These are phyloP conservation scores for Cylindroiulus punctatus DNA, from an alignment of 2,888 invertebrate genomes.

Conservation along the genomic window DNA sequence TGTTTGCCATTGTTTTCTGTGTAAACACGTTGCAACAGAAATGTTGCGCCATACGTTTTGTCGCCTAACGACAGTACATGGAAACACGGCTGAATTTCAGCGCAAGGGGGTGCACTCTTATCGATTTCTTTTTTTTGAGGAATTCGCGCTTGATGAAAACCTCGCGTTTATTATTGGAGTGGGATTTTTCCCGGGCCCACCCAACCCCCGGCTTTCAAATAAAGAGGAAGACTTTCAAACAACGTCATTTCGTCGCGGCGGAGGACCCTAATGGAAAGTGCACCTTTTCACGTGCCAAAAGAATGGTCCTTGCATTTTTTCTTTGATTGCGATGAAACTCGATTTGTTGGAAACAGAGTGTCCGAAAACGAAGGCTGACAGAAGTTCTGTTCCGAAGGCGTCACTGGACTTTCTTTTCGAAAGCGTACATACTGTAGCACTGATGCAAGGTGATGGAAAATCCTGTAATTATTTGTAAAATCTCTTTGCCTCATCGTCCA, in stretches of 20 bases:
- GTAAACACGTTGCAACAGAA: conserved; percentile 32
- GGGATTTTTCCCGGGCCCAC: not conserved
- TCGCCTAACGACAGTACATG: conserved; percentile 32
- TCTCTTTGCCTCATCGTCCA: too few species aligned
- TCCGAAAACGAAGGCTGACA: too few species aligned
- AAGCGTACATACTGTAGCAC: too few species aligned
- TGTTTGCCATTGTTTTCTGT: conserved; percentile 18
- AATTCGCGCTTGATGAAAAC: conserved; percentile 32
- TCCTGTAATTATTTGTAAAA: too few species aligned
- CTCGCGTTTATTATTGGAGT: conserved; percentile 27
- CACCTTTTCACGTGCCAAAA: too few species aligned
- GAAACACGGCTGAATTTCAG: conserved; percentile 21
- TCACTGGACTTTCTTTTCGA: too few species aligned
- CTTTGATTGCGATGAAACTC: too few species aligned
- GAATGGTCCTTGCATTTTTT: too few species aligned
- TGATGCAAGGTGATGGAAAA: too few species aligned
- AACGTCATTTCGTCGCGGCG: not conserved
- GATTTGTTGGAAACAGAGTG: too few species aligned
- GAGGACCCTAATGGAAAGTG: not conserved
- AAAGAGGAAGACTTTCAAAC: not conserved
- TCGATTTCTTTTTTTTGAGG: conserved; percentile 32
- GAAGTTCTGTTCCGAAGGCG: too few species aligned
- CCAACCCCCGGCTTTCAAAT: not conserved
- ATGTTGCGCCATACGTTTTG: conserved; percentile 16
- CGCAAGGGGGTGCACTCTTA: conserved; percentile 19